Percentiles rank a stretch among this genome's conserved stretches.
These are phyloP conservation scores for Heterocephalus glaber DNA, from an alignment of 2,113 vertebrate species.

Conservation along the genomic window DNA sequence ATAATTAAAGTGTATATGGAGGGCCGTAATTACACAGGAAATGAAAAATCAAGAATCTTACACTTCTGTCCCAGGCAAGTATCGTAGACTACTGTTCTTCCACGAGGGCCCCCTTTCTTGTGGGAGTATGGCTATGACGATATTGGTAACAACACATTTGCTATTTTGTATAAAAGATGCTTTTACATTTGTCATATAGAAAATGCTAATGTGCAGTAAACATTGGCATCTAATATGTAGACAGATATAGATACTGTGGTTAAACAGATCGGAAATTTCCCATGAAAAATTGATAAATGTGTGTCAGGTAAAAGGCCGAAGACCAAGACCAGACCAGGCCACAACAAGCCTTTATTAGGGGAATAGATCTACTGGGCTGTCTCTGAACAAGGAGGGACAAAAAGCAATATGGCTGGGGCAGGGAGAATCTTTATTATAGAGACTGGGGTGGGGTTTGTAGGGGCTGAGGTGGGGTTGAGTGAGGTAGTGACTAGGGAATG, in stretches of 20 bases:
- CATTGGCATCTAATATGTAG: not conserved
- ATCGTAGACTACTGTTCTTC: not conserved
- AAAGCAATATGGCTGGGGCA: too few species aligned
- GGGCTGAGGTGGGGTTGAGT: too few species aligned
- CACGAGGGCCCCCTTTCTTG: not conserved
- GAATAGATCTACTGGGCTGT: too few species aligned
- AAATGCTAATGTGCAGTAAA: not conserved
- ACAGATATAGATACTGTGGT: not conserved
- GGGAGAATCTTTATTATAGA: too few species aligned
- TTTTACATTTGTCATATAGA: constrained; percentile 32
- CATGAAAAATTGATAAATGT: constrained; percentile 33
- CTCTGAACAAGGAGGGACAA: too few species aligned
- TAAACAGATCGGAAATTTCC: constrained; percentile 30
- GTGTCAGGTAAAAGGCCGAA: too few species aligned
- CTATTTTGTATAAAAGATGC: constrained; percentile 41
- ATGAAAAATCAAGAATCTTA: constrained; percentile 63
- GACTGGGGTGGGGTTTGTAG: too few species aligned
- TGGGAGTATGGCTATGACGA: constrained; percentile 2
- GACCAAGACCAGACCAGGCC: too few species aligned
- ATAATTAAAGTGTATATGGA: constrained; percentile 30
- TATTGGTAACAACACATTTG: constrained; percentile 8
- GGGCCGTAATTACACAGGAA: constrained; percentile 63
- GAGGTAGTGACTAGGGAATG: too few species aligned
- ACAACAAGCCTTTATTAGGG: too few species aligned
- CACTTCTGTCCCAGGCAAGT: constrained; percentile 12